phyloP scores from a whole-genome alignment of 1,140 invertebrate species.

The Cotesia vestalis region DNA sequence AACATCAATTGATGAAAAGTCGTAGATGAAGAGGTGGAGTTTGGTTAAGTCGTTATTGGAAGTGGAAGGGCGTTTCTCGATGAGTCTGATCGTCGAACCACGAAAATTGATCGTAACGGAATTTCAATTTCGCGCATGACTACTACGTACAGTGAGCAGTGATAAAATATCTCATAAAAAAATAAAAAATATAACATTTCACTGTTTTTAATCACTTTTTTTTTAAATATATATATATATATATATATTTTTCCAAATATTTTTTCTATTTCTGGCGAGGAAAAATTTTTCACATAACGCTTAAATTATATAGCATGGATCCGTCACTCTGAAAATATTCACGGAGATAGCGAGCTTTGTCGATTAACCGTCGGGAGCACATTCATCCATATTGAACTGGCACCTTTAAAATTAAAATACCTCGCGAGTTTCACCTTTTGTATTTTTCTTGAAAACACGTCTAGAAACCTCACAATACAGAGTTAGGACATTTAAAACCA shows the following conservation, averaged over 20 bases:
- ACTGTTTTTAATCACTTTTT: slow-evolving; percentile 8
- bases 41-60: slow-evolving; percentile 19
- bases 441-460: slow-evolving; percentile 3
- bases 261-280: no score
- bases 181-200: slow-evolving; percentile 36
- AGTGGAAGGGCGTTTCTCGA: slow-evolving; percentile 20
- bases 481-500: no score
- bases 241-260: no score
- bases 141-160: not conserved
- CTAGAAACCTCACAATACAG: not conserved
- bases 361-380: slow-evolving; percentile 35
- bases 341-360: slow-evolving; percentile 24
- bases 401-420: slow-evolving; percentile 33
- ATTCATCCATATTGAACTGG: slow-evolving; percentile 40
- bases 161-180: slow-evolving; percentile 7
- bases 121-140: slow-evolving; percentile 42
- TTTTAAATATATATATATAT: no score
- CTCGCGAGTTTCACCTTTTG: slow-evolving; percentile 24
- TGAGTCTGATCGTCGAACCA: slow-evolving; percentile 8
- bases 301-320: slow-evolving; percentile 3
- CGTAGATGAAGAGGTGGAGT: slow-evolving; percentile 5
- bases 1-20: slow-evolving; percentile 19
- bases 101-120: slow-evolving; percentile 40
- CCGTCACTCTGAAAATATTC: slow-evolving; percentile 13
- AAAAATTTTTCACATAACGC: slow-evolving; percentile 7